Conservation (phyloP, 2,888 invertebrate species). For the Microplitis manilae region DNA sequence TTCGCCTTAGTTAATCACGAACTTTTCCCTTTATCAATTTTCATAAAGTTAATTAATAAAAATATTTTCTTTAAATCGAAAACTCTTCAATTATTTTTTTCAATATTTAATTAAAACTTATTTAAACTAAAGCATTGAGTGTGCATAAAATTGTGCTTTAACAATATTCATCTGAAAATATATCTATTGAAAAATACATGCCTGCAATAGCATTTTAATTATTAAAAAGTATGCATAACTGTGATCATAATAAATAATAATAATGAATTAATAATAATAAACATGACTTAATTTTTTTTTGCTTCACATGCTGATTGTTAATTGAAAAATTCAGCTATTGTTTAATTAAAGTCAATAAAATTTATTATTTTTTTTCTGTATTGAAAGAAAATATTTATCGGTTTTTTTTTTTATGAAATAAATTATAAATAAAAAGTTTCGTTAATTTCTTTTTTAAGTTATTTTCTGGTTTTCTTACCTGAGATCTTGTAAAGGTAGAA, state of each 20-base stretch:
- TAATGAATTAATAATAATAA: slow-evolving; percentile 1
- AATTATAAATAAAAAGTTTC: slow-evolving; percentile 46
- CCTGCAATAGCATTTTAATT: slow-evolving; percentile 13
- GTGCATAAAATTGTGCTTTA: slow-evolving; percentile 54
- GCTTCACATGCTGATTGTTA: slow-evolving; percentile 1
- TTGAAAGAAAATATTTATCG: not conserved
- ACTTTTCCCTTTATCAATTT: no score
- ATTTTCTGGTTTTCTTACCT: slow-evolving; percentile 77
- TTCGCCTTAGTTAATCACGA: no score
- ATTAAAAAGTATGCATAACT: not conserved
- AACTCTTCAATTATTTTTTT: not conserved
- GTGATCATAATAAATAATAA: slow-evolving; percentile 4
- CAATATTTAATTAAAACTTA: not conserved
- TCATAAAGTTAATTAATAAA: no score
- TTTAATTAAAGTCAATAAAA: slow-evolving; percentile 35
- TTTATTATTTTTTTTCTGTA: not conserved
- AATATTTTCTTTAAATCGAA: not conserved
- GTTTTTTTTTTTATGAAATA: slow-evolving; percentile 1
- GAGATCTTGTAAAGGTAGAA: slow-evolving; percentile 93
- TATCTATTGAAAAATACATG: slow-evolving; percentile 9
- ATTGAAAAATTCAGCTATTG: slow-evolving; percentile 24
- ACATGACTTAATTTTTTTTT: not conserved
- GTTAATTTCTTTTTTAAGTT: slow-evolving; percentile 56
- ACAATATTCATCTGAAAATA: slow-evolving; percentile 55
- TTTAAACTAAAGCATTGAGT: slow-evolving; percentile 38